Evolutionary conservation across 2,888 invertebrate species (phyloP).

Genomic region (Cephus nigrinus): DNA sequence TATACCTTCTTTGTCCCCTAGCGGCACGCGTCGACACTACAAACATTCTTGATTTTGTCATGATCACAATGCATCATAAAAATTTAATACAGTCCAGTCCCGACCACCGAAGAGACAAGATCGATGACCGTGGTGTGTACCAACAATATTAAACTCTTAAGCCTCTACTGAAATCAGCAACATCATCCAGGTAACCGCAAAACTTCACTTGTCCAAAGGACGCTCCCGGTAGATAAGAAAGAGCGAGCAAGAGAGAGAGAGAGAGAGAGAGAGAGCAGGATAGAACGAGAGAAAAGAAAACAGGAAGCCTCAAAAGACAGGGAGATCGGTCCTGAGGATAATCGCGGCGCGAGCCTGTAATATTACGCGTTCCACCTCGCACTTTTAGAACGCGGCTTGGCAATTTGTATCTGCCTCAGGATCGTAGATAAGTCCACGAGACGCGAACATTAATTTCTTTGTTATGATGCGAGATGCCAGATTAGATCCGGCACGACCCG

Average conservation of each 20-base stretch:
- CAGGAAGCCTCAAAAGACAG: not conserved
- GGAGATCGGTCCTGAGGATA: slow-evolving; percentile 4
- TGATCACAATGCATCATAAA: not conserved
- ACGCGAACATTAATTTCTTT: slow-evolving; percentile 39
- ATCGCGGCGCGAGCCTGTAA: slow-evolving; percentile 21
- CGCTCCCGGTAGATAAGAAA: not conserved
- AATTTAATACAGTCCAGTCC: not conserved
- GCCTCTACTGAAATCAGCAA: not conserved
- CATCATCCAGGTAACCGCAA: not conserved
- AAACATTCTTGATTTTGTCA: not conserved
- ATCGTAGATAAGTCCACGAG: slow-evolving; percentile 20
- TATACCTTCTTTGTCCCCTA: not conserved
- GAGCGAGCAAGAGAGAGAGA: not conserved
- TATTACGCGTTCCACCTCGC: slow-evolving; percentile 20
- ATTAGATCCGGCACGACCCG: slow-evolving; percentile 26
- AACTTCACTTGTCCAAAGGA: not conserved
- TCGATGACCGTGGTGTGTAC: not conserved
- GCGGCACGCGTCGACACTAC: not conserved
- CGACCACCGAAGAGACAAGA: not conserved
- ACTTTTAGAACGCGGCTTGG: slow-evolving; percentile 33
- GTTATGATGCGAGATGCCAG: slow-evolving; percentile 30
- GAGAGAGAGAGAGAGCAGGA: not conserved
- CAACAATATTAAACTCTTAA: not conserved
- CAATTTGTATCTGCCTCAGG: slow-evolving; percentile 37
- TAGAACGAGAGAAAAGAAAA: not conserved